Conservation (phyloP, 2,888 invertebrate species). For the Willowsia nigromaculata region DNA sequence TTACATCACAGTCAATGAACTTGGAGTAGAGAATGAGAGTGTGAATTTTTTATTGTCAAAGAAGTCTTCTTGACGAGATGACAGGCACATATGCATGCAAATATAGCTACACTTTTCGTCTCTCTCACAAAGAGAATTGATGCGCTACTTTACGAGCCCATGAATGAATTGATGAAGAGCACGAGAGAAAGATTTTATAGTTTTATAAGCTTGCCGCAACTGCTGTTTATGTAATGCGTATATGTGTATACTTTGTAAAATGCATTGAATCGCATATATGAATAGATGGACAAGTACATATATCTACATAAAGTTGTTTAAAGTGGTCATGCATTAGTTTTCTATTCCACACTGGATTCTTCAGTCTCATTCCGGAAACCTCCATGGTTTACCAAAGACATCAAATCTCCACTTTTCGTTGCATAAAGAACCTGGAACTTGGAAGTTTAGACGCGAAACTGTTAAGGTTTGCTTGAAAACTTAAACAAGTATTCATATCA, state of each 20-base stretch:
- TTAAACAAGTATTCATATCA: neutral
- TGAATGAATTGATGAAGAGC: constrained; percentile 72
- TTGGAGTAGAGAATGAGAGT: constrained; percentile 57
- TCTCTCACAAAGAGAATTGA: constrained; percentile 30
- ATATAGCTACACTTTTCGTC: neutral
- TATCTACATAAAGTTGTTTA: too few species aligned
- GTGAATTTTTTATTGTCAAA: constrained; percentile 68
- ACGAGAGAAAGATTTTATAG: constrained; percentile 53
- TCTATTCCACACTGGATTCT: constrained; percentile 35
- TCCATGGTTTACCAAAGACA: constrained; percentile 58
- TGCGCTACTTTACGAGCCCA: constrained; percentile 61
- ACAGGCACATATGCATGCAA: constrained; percentile 38
- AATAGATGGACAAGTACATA: too few species aligned
- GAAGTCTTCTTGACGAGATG: constrained; percentile 36
- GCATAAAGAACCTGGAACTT: constrained; percentile 32
- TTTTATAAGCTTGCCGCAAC: constrained; percentile 22
- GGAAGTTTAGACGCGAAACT: constrained; percentile 21
- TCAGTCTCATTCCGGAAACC: constrained; percentile 69
- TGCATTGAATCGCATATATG: too few species aligned
- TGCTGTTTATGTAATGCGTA: neutral
- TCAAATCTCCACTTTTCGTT: constrained; percentile 62
- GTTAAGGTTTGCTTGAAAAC: neutral
- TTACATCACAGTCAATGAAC: constrained; percentile 66
- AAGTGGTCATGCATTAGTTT: neutral
- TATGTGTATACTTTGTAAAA: constrained; percentile 6